A percentile compares a stretch with the other conserved stretches of the same genome.
These are phyloP conservation scores for Brachyistius frenatus DNA, from an alignment of 2,113 vertebrate species.

Conservation along the genomic window DNA sequence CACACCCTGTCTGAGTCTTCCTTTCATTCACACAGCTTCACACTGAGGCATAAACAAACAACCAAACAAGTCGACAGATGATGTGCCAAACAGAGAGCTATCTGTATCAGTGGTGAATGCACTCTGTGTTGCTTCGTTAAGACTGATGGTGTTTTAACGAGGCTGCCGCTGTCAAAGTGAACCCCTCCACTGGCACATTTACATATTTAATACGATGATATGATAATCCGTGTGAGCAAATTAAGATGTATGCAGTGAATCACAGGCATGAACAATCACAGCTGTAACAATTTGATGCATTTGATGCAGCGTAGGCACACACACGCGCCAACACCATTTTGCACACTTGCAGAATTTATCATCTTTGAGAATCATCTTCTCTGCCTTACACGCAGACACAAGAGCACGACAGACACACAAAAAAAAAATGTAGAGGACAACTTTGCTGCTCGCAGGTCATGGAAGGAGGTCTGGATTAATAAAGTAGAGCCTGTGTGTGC, in stretches of 20 bases:
- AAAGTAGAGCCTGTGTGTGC: conserved; percentile 74
- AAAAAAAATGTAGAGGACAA: conserved; percentile 18
- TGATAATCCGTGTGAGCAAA: conserved; percentile 76
- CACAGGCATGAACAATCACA: conserved; percentile 56
- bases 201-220: conserved; percentile 78
- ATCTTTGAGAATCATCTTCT: conserved; percentile 21
- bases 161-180: conserved; percentile 73
- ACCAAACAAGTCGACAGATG: conserved; percentile 74
- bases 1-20: conserved; percentile 43
- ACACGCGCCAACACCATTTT: conserved; percentile 33
- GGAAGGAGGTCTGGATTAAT: conserved; percentile 63
- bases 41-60: conserved; percentile 77
- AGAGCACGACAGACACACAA: conserved; percentile 24
- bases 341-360: conserved; percentile 42
- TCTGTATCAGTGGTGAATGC: conserved; percentile 71
- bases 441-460: conserved; percentile 55
- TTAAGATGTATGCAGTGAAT: conserved; percentile 76
- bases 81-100: conserved; percentile 78
- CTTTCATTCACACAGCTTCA: conserved; percentile 56
- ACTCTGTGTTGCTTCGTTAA: conserved; percentile 74
- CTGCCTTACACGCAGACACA: conserved; percentile 11
- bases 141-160: conserved; percentile 76
- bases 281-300: conserved; percentile 55
- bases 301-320: conserved; percentile 16
- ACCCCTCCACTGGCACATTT: conserved; percentile 74